These are phyloP conservation scores for Riparia riparia DNA, from an alignment of 2,113 vertebrate genomes.

Conservation along the genomic window DNA sequence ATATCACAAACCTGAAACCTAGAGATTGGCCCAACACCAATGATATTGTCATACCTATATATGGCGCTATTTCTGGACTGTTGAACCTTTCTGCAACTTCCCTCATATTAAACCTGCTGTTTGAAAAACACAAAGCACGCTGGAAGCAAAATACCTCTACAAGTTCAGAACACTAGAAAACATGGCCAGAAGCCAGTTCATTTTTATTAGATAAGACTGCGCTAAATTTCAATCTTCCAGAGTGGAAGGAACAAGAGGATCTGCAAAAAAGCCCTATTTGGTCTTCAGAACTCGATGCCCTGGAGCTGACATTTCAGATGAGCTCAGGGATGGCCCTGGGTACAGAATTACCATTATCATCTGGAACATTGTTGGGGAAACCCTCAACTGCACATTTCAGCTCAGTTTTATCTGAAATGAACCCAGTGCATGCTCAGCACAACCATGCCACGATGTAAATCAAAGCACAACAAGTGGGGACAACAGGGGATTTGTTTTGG, in stretches of 20 bases:
- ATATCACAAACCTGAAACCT: not conserved
- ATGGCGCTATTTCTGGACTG: not conserved
- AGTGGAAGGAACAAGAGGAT: not conserved
- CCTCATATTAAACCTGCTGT: not conserved
- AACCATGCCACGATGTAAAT: not conserved
- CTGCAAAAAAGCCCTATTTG: fast-evolving
- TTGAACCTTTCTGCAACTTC: not conserved
- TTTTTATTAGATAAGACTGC: not conserved
- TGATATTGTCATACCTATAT: not conserved
- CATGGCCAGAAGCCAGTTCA: not conserved
- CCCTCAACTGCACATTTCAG: not conserved
- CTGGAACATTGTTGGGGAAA: not conserved
- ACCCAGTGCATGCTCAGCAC: not conserved
- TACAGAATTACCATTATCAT: not conserved
- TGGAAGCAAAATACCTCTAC: not conserved
- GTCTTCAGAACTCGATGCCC: not conserved
- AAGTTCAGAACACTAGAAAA: not conserved
- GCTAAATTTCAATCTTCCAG: not conserved
- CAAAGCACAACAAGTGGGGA: not conserved
- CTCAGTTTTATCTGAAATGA: not conserved
- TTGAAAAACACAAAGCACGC: not conserved
- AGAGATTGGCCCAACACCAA: not conserved
- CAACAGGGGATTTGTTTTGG: not conserved
- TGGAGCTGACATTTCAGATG: not conserved
- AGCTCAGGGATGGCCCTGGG: not conserved